These are phyloP conservation scores for Latheticus oryzae DNA, from an alignment of 2,888 invertebrate genomes.

Conservation along the genomic window DNA sequence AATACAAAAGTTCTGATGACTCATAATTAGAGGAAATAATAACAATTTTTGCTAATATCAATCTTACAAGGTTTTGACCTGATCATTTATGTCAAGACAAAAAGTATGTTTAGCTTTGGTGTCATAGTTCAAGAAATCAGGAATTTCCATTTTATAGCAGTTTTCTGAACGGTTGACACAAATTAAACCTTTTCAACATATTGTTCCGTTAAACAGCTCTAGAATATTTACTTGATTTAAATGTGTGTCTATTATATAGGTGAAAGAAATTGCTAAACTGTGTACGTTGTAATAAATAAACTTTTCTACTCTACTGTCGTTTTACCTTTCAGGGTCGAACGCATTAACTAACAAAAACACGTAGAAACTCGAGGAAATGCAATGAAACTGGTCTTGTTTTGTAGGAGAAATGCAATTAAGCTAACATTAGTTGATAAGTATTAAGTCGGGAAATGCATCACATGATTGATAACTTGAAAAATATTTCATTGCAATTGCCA, in stretches of 20 bases:
- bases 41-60: too few relatives aligned
- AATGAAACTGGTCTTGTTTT: conserved; percentile 19
- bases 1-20: too few relatives aligned
- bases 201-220: conserved; percentile 34
- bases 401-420: conserved; percentile 12
- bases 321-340: conserved; percentile 40
- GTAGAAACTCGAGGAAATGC: conserved; percentile 39
- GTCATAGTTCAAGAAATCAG: conserved; percentile 19
- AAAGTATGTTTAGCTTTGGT: conserved; percentile 5
- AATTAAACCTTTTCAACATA: conserved; percentile 33
- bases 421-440: not conserved
- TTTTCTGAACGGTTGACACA: conserved; percentile 32
- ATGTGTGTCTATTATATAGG: conserved; percentile 37
- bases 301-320: conserved; percentile 39
- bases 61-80: conserved; percentile 25
- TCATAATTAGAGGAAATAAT: too few relatives aligned
- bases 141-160: conserved; percentile 13
- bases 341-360: conserved; percentile 33
- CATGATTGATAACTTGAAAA: not conserved
- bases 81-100: conserved; percentile 24
- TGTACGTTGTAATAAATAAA: conserved; percentile 41
- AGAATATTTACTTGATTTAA: conserved; percentile 18
- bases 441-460: conserved; percentile 20
- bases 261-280: conserved; percentile 45
- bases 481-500: not conserved